phyloP scores from a whole-genome alignment of 1,140 invertebrate species.

The Leptinotarsa texana region DNA sequence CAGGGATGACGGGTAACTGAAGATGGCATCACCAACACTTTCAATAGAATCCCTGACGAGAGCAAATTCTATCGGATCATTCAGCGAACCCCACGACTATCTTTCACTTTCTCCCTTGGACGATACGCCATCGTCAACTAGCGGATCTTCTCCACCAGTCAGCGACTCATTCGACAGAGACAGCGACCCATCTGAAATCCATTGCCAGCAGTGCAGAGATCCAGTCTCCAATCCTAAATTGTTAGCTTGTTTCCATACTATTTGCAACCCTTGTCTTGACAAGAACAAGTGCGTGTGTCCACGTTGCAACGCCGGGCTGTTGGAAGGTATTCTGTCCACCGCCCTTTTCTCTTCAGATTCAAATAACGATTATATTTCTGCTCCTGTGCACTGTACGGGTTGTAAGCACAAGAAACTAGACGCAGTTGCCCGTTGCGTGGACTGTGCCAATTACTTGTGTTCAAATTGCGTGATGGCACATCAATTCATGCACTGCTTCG shows the following conservation, averaged over 20 bases:
- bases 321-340: conserved; percentile 68
- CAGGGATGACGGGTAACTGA: conserved; percentile 72
- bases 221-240: conserved; percentile 73
- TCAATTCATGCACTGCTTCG: conserved; percentile 98
- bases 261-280: conserved; percentile 80
- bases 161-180: conserved; percentile 72
- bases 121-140: conserved; percentile 77
- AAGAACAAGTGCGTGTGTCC: conserved; percentile 83
- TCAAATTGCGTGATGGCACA: conserved; percentile 97
- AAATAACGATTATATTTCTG: conserved; percentile 50
- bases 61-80: conserved; percentile 86
- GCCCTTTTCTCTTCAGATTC: conserved; percentile 64
- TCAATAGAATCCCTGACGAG: conserved; percentile 87
- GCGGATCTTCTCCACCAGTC: conserved; percentile 79
- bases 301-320: conserved; percentile 75
- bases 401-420: conserved; percentile 85
- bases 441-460: conserved; percentile 94
- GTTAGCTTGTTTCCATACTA: conserved; percentile 81
- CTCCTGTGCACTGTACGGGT: conserved; percentile 75
- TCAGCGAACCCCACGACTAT: conserved; percentile 69
- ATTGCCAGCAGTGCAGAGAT: conserved; percentile 82
- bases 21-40: conserved; percentile 83
- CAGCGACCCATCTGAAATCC: conserved; percentile 61
- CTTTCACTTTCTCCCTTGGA: conserved; percentile 63
- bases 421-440: conserved; percentile 89